phyloP scores from a whole-genome alignment of 2,888 invertebrate species.

The Listrodromus nycthemerus region DNA sequence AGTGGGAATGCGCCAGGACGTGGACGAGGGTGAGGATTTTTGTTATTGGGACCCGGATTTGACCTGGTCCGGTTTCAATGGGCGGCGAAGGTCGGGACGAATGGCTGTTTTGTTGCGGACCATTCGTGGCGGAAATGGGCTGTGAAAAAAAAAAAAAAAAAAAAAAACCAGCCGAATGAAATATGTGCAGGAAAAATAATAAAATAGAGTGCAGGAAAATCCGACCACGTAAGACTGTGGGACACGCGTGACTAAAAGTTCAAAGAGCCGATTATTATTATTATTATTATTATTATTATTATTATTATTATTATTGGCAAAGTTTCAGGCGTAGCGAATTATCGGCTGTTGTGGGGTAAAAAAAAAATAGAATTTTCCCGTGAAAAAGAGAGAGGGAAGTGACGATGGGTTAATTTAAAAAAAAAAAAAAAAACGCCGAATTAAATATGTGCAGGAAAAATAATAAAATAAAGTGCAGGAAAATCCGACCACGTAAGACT shows the following conservation, averaged over 20 bases:
- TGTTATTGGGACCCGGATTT: conserved; percentile 11
- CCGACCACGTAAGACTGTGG: conserved; percentile 11
- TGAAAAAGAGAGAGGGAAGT: neutral
- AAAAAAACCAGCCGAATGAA: neutral
- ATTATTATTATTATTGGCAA: conserved; percentile 4
- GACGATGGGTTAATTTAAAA: neutral
- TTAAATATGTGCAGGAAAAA: too few species aligned
- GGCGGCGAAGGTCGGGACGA: conserved; percentile 60
- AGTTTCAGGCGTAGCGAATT: neutral
- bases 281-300: too few species aligned
- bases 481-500: conserved; percentile 9
- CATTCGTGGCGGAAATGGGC: neutral
- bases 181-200: too few species aligned
- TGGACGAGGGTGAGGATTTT: conserved; percentile 21
- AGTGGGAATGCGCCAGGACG: neutral
- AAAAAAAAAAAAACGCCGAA: neutral
- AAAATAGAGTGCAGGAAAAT: conserved; percentile 21
- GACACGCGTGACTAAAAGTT: neutral
- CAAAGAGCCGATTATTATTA: neutral
- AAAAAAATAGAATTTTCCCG: too few species aligned
- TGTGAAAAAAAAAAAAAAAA: conserved; percentile 16
- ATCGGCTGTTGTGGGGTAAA: neutral
- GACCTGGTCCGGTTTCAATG: conserved; percentile 51
- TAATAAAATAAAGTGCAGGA: conserved; percentile 32
- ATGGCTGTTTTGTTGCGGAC: conserved; percentile 34